Percentiles rank a stretch among this genome's conserved stretches.
These are phyloP conservation scores for Copidosoma floridanum DNA, from an alignment of 1,140 invertebrate genomes.

Conservation along the genomic window DNA sequence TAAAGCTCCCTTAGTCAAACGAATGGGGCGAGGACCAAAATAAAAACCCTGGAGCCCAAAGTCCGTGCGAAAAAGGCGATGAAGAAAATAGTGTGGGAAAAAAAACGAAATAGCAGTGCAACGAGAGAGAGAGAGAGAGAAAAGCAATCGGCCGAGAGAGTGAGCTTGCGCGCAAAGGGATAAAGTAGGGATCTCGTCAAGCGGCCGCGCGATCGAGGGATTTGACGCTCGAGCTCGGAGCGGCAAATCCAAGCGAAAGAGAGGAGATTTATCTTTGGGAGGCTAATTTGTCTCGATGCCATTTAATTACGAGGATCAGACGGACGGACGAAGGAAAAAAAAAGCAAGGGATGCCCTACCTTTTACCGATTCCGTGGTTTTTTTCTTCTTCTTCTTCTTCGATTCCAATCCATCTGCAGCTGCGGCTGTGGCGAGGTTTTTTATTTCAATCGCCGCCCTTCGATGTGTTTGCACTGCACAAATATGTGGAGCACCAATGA, in stretches of 20 bases:
- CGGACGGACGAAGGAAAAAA: no score
- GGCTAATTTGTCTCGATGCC: slow-evolving; percentile 20
- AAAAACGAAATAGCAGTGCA: background rate
- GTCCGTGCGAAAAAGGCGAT: background rate
- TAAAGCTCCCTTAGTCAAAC: no score
- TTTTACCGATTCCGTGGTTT: background rate
- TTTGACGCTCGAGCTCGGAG: no score
- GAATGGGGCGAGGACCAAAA: no score
- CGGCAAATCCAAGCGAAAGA: slow-evolving; percentile 6
- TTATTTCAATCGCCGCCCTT: no score
- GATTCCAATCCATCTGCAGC: background rate
- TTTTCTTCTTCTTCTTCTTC: background rate
- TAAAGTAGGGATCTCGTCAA: slow-evolving; percentile 13
- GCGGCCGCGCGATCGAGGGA: no score
- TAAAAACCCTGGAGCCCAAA: no score
- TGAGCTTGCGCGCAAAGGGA: slow-evolving; percentile 3
- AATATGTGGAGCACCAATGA: no score
- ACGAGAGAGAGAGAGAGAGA: background rate
- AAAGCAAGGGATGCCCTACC: background rate
- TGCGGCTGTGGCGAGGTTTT: no score
- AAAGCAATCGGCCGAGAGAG: slow-evolving; percentile 22
- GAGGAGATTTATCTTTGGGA: slow-evolving; percentile 3
- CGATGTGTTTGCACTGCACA: background rate
- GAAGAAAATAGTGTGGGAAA: no score
- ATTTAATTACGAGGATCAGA: slow-evolving; percentile 18